phyloP scores from a whole-genome alignment of 2,113 vertebrate genomes.

The Mormyrus iriodes region DNA sequence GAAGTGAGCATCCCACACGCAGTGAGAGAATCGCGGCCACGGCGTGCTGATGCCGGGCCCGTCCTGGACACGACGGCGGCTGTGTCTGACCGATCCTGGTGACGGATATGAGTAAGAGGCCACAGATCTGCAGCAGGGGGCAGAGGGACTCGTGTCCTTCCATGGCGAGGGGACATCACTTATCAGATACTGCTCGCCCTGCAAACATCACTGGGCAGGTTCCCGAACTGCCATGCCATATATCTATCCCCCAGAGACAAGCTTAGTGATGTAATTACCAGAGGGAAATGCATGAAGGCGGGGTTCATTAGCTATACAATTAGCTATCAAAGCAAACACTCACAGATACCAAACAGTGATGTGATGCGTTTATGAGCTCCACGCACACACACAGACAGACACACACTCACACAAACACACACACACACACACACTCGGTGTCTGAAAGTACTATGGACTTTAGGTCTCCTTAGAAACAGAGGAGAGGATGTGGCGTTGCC shows the following conservation, averaged over 20 bases:
- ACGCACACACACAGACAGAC: not conserved
- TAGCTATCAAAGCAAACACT: not conserved
- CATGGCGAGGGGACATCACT: not conserved
- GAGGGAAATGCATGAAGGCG: not conserved
- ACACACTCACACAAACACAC: constrained; percentile 6
- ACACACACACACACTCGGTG: constrained; percentile 1
- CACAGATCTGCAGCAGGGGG: not conserved
- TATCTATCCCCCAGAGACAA: not conserved
- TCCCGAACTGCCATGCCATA: not conserved
- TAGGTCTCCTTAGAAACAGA: not conserved
- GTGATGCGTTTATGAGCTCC: not conserved
- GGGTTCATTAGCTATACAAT: not conserved
- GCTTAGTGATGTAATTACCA: not conserved
- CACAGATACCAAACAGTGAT: not conserved
- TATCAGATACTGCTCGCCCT: not conserved
- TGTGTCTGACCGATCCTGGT: not conserved
- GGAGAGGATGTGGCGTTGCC: not conserved
- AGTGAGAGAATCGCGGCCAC: too few species aligned
- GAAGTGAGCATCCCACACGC: not conserved
- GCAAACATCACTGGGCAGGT: not conserved
- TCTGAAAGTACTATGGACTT: not conserved
- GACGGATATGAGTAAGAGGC: not conserved
- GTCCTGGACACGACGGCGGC: too few species aligned
- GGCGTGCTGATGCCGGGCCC: not conserved
- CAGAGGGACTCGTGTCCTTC: not conserved